These are phyloP conservation scores for Noctua janthina DNA, from an alignment of 2,888 invertebrate genomes.

Conservation along the genomic window DNA sequence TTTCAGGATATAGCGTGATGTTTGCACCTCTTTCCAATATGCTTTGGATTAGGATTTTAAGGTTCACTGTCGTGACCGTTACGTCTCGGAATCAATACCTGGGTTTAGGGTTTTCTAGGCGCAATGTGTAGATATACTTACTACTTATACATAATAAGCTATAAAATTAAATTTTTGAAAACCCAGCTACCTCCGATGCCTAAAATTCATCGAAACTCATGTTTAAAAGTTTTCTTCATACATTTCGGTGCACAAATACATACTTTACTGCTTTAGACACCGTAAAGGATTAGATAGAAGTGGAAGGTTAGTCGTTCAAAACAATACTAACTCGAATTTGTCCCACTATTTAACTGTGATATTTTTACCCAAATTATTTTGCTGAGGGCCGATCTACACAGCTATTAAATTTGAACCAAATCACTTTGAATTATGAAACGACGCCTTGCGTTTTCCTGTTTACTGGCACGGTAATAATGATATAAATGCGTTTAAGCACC, in stretches of 20 bases:
- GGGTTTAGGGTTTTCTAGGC: neutral
- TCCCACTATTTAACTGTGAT: neutral
- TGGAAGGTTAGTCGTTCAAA: neutral
- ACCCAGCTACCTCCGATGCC: neutral
- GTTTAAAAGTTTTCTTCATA: neutral
- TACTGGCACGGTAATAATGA: conserved; percentile 22
- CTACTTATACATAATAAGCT: neutral
- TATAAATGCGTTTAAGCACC: conserved; percentile 18
- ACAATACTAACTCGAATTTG: neutral
- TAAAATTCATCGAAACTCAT: neutral
- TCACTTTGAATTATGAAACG: conserved; percentile 21
- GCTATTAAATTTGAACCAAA: conserved; percentile 5
- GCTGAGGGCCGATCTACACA: neutral
- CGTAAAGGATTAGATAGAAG: neutral
- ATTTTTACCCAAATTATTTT: conserved; percentile 12
- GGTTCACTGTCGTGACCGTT: neutral
- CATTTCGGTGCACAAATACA: neutral
- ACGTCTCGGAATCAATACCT: neutral
- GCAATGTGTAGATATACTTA: neutral
- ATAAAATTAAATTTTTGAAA: neutral
- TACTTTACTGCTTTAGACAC: neutral
- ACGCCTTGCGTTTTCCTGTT: conserved; percentile 48
- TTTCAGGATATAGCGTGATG: neutral
- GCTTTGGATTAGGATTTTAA: neutral
- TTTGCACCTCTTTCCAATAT: neutral